These are phyloP conservation scores for Ornithorhynchus anatinus DNA, from an alignment of 2,113 vertebrate genomes.

Conservation along the genomic window DNA sequence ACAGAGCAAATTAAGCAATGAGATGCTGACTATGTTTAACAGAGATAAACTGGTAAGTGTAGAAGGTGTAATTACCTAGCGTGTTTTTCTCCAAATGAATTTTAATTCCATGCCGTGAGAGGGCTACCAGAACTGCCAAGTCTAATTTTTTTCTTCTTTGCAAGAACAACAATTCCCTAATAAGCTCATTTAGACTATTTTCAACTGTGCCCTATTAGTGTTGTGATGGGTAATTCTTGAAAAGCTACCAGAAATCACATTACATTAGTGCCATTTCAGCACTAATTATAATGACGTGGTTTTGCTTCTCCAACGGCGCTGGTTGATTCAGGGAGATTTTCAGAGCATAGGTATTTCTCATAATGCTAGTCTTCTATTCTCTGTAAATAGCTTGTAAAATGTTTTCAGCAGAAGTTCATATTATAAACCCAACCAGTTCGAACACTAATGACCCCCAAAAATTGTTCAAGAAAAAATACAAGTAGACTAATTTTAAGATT, in stretches of 20 bases:
- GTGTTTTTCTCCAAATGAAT: conserved; percentile 16
- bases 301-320: not conserved
- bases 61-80: conserved; percentile 5
- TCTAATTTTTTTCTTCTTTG: not conserved
- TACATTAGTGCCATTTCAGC: not conserved
- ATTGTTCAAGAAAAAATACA: too few relatives aligned
- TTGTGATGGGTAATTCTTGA: not conserved
- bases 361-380: not conserved
- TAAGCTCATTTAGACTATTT: not conserved
- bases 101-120: not conserved
- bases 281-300: not conserved
- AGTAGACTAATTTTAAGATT: too few relatives aligned
- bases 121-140: not conserved
- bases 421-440: too few relatives aligned
- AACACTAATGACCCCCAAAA: too few relatives aligned
- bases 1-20: conserved; percentile 32
- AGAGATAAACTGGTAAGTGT: conserved; percentile 17
- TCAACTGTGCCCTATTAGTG: not conserved
- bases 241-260: not conserved
- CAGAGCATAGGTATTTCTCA: not conserved
- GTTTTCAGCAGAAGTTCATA: too few relatives aligned
- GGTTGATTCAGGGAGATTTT: not conserved
- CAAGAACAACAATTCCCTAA: not conserved
- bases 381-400: too few relatives aligned
- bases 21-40: conserved; percentile 16